These are phyloP conservation scores for Gymnoscopelus braueri DNA, from an alignment of 2,797 vertebrate genomes.

Conservation along the genomic window DNA sequence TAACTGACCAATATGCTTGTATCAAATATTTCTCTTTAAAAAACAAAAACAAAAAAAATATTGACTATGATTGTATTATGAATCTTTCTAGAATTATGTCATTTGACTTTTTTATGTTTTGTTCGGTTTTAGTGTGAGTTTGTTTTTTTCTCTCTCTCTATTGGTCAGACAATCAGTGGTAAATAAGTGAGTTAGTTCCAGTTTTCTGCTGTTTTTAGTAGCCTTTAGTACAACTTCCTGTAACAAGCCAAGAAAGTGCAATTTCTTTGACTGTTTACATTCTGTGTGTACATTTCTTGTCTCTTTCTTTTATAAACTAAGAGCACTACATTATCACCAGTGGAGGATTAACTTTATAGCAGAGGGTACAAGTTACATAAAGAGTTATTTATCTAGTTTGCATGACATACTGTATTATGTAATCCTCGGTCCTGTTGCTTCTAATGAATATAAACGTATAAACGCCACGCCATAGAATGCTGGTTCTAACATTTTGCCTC, in stretches of 20 bases:
- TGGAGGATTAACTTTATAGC: conserved; percentile 86
- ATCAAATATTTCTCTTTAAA: conserved; percentile 64
- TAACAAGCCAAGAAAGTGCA: conserved; percentile 81
- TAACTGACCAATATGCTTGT: conserved; percentile 72
- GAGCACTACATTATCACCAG: conserved; percentile 94
- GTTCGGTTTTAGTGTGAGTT: conserved; percentile 35
- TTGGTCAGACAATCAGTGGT: conserved; percentile 80
- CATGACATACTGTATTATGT: conserved; percentile 71
- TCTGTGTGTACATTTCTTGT: conserved; percentile 76
- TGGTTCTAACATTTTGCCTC: conserved; percentile 74
- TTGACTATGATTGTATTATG: conserved; percentile 77
- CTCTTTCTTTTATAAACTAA: conserved; percentile 79
- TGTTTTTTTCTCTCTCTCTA: conserved; percentile 55
- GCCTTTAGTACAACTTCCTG: conserved; percentile 77
- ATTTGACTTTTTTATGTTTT: conserved; percentile 57
- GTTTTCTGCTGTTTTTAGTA: conserved; percentile 67
- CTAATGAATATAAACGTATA: conserved; percentile 67
- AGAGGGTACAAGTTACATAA: conserved; percentile 73
- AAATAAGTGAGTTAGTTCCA: conserved; percentile 60
- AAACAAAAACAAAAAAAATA: background rate
- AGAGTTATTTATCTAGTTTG: conserved; percentile 84
- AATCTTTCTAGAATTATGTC: conserved; percentile 64
- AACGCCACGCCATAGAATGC: conserved; percentile 79
- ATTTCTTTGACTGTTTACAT: conserved; percentile 84
- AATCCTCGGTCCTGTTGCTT: conserved; percentile 81